Conservation (phyloP, 2,113 vertebrate species). For the Heloderma charlesbogerti region DNA sequence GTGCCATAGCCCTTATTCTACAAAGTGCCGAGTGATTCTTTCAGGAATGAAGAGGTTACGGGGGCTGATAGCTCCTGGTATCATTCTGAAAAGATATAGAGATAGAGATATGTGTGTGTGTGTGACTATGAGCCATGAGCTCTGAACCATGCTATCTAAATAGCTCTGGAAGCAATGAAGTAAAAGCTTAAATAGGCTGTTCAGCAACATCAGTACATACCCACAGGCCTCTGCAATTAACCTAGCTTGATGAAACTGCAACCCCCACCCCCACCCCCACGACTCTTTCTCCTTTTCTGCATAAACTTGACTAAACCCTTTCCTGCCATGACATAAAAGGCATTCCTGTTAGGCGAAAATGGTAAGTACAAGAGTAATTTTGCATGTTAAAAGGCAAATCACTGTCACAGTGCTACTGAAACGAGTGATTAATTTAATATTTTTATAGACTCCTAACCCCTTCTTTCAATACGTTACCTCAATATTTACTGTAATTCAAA, state of each 20-base stretch:
- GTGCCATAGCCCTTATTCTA: background rate
- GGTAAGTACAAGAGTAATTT: slow-evolving; percentile 14
- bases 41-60: slow-evolving; percentile 54
- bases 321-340: slow-evolving; percentile 46
- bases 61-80: slow-evolving; percentile 26
- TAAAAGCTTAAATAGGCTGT: slow-evolving; percentile 40
- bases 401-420: slow-evolving; percentile 44
- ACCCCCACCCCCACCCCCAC: background rate
- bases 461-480: slow-evolving; percentile 19
- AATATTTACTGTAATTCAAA: slow-evolving; percentile 42
- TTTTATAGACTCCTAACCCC: slow-evolving; percentile 43
- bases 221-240: slow-evolving; percentile 62
- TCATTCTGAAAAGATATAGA: slow-evolving; percentile 65
- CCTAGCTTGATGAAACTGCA: slow-evolving; percentile 45
- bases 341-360: slow-evolving; percentile 48
- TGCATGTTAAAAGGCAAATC: slow-evolving; percentile 40
- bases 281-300: slow-evolving; percentile 37
- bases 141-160: slow-evolving; percentile 50
- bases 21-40: background rate
- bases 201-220: slow-evolving; percentile 32
- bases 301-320: slow-evolving; percentile 28
- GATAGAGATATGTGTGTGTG: no score
- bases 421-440: slow-evolving; percentile 62
- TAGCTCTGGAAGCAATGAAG: slow-evolving; percentile 20
- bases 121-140: no score